Base-by-base conservation (phyloP, 2,113 vertebrate species). In the Etheostoma cragini region DNA sequence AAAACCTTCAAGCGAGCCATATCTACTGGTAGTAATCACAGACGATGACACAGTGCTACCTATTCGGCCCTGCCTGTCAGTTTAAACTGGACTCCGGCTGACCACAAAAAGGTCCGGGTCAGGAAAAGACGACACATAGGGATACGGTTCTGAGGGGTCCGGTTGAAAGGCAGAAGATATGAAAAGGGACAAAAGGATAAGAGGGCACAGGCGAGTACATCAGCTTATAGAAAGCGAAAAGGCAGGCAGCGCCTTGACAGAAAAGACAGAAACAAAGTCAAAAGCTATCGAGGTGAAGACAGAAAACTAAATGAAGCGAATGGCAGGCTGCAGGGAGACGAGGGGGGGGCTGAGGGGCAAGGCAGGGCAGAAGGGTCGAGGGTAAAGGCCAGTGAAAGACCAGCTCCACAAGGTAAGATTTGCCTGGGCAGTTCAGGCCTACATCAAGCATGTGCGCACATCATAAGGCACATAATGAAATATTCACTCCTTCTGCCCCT, bases 401-500 rank as follows among this genome's bases (percentile, higher is more conserved):
- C 66, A 33, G 57, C 80, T 63, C 35, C 69, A 66, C 49, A 33
- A 52, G n/a, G 56, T 53, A 15, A 8, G 7, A 66, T 35, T 47
- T 56, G 52, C 62, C 26, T 19, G 75, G 80, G 46, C 78, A 52
- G 52, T 74, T 61, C 38, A 63, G 76, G n/a, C 60, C 81, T 45
- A 46, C 81, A 77, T 73, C 73, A 65, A 45, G 76, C 78, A 83
- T 76, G 76, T 83, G 82, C 58, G 56, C 70, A 69, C 78, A 77
- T 76, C 84, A 69, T 72, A 81, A 87, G 82, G 82, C 70, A 70
- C 73, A 45, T 21, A 78, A 93, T 94, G 71, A 94, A 93, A 94
- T 94, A 94, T 94, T 94, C 84, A 93, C 85, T 84, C 74, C 83
- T 83, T 85, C 90, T 91, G 85, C 87, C 81, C 85, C 83, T 67